phyloP scores from a whole-genome alignment of 2,797 vertebrate genomes.

The Onychomys torridus region DNA sequence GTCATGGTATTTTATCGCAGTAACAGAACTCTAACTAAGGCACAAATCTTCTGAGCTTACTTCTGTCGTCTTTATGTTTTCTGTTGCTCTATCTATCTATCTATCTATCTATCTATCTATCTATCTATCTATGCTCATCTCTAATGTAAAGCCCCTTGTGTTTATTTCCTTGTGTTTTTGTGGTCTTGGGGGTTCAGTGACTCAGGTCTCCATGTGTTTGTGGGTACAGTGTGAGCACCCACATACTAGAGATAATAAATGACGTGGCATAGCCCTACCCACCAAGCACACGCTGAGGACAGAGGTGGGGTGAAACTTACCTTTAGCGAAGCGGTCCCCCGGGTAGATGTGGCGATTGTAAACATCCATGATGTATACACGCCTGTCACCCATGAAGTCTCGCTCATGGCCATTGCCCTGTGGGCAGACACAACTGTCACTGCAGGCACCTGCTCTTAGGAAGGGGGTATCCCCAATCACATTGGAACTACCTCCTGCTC shows the following conservation, averaged over 20 bases:
- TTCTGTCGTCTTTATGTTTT: background rate
- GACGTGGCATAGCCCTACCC: background rate
- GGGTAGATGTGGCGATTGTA: conserved; percentile 98
- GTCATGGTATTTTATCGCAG: background rate
- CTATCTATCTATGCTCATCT: background rate
- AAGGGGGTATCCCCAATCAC: background rate
- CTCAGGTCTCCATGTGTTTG: background rate
- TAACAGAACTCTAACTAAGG: background rate
- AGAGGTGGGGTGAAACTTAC: conserved; percentile 87
- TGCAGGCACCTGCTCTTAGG: background rate
- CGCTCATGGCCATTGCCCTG: conserved; percentile 98
- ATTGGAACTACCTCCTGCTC: background rate
- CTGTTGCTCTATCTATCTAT: background rate
- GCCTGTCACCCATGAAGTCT: conserved; percentile 95
- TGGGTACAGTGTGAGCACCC: background rate
- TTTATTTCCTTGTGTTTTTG: too few relatives aligned
- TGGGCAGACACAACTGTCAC: conserved; percentile 21
- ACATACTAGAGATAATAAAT: background rate
- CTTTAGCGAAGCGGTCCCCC: conserved; percentile 94
- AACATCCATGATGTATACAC: conserved; percentile 97
- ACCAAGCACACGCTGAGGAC: background rate
- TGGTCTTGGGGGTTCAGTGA: background rate
- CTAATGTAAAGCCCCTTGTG: background rate
- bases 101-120: too few relatives aligned
- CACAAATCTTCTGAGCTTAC: background rate